Base-by-base conservation (phyloP, 2,113 vertebrate genomes). In the Garra rufa region DNA sequence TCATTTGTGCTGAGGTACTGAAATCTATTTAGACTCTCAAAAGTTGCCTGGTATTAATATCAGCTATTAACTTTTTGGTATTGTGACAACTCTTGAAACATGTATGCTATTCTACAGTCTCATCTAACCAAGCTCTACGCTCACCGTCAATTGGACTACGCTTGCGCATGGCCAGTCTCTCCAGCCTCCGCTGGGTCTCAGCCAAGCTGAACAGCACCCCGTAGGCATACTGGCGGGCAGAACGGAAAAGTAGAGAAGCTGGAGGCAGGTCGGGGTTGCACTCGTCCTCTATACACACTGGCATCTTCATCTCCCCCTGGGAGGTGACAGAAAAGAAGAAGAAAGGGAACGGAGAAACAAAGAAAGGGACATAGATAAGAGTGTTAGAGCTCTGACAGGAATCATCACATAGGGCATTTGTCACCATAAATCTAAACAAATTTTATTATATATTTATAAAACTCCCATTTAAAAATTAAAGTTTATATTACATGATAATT, bases 291-390 rank as follows among this genome's bases (percentile, higher is more conserved):
- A 97, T 97, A 92, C 96, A 97, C 61, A 97, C 95, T 2, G 97
- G 96, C 90, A 98, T 96, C 92, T 97, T 98, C 93, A 97, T 96
- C 90, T 98, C 97, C 86, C 96, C 96, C 97, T 98, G 92, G 46
- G 73, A 70, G n/a, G 38, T 48, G 65, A 38, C 9, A 48, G 57
- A 28, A 63, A n/a, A n/a, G 9, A 26, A 50, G 8, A 10, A 67
- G 6, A 71, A 26, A 30, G 4, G 17, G 41, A 76, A 9, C 0
- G 7, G 4, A 77, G 2, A 70, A 17, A 52, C 28, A 21, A 6
- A 41, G 30, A 6, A 24, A 34, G 19, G 26, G 50, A 38, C 28
- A 55, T 28, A 7, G 10, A n/a, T n/a, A 52, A 13, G 21, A 34
- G 19, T 81, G 15, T 50, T 28, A 57, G 15, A 70, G n/a, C 34